Evolutionary conservation across 2,888 invertebrate species (phyloP), one percentile per base, ranked within the genome.

Genomic region (Drosophila kambysellisi): DNA sequence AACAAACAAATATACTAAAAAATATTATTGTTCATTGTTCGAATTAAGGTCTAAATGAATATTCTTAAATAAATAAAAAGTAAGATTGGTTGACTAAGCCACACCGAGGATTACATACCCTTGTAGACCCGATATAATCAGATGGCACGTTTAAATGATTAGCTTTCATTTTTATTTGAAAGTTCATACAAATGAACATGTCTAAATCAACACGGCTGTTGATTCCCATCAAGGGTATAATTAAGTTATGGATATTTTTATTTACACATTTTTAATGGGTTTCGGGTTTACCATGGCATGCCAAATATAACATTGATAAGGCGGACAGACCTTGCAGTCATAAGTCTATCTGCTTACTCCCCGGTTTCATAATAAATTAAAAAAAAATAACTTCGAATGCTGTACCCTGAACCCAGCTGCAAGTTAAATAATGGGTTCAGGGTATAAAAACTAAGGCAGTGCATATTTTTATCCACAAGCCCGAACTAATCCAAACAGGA

Each of bases 1-100:
- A 68, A 58, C 73, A 66, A 74, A 67, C 64, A 74, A 50, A 74
- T 35, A 62, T 46, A 56, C 46, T 50, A 58, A 29, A 33, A 66
- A 61, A 63, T 35, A 46, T 51, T 25, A 29, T 50, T 37, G 32
- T 48, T 20, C 25, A 35, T 9, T 39, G 15, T 30, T 58, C 74
- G 64, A 70, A 70, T 78, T 74, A 73, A 59, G n/a, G 25, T 51
- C 32, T 29, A 57, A 66, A 37, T 51, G 35, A 25, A 46, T 39
- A 46, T 48, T 30, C 15, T 46, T 32, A 11, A 25, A 52, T 54
- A 25, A 25, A 51, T 60, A 25, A 17, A 39, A n/a, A 39, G n/a
- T 20, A 29, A 17, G 4, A 25, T 25, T 12, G 46, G 15, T 25
- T 46, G 25, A 4, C 7, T 15, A 25, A 7, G 7, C 20, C 12